phyloP scores from a whole-genome alignment of 2,888 invertebrate species.

The Gortyna flavago region DNA sequence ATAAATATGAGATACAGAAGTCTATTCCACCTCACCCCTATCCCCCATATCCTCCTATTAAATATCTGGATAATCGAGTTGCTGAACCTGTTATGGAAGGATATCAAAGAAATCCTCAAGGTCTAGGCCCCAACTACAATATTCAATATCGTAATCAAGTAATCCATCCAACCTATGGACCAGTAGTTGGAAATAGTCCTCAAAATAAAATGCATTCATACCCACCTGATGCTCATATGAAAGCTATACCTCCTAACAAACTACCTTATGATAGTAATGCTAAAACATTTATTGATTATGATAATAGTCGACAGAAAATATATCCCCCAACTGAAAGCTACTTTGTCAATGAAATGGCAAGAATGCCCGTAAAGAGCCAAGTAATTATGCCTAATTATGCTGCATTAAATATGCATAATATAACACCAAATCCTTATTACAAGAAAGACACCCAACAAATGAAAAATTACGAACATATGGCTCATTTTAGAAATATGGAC shows the following conservation, averaged over 20 bases:
- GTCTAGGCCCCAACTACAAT: slow-evolving; percentile 72
- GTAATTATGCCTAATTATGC: slow-evolving; percentile 79
- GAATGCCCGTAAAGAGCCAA: slow-evolving; percentile 78
- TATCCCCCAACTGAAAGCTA: slow-evolving; percentile 78
- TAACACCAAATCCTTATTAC: slow-evolving; percentile 79
- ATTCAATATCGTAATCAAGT: slow-evolving; percentile 80
- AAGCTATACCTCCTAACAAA: slow-evolving; percentile 78
- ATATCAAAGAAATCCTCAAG: slow-evolving; percentile 82
- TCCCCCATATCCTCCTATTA: slow-evolving; percentile 80
- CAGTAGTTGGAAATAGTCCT: slow-evolving; percentile 77
- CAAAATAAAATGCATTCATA: slow-evolving; percentile 83
- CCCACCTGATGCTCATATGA: slow-evolving; percentile 75
- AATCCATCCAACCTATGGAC: slow-evolving; percentile 81
- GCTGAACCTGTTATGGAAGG: slow-evolving; percentile 81
- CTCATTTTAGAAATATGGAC: slow-evolving; percentile 80
- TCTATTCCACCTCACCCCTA: slow-evolving; percentile 79
- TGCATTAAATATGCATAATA: slow-evolving; percentile 76
- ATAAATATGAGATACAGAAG: slow-evolving; percentile 85
- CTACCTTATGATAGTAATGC: slow-evolving; percentile 78
- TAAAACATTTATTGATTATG: slow-evolving; percentile 84
- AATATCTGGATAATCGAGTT: slow-evolving; percentile 83
- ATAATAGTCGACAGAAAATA: slow-evolving; percentile 77
- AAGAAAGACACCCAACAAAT: slow-evolving; percentile 79
- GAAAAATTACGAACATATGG: slow-evolving; percentile 81
- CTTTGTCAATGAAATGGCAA: slow-evolving; percentile 80